phyloP scores from a whole-genome alignment of 2,113 vertebrate genomes.

The Perognathus longimembris region DNA sequence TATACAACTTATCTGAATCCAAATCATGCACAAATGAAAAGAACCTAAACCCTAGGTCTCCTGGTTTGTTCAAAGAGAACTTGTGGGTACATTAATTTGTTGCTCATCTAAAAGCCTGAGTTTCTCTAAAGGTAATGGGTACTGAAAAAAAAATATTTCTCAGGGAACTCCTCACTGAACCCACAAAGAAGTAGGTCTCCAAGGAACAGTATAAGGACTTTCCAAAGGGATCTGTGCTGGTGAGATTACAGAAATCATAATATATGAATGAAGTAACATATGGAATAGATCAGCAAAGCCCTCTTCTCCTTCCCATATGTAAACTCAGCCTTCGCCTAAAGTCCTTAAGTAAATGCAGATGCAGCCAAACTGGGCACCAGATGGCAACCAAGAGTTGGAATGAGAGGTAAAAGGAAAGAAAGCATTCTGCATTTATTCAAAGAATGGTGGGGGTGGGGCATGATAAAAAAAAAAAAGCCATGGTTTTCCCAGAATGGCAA shows the following conservation, averaged over 20 bases:
- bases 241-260: constrained; percentile 86
- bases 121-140: constrained; percentile 21
- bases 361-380: constrained; percentile 84
- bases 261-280: constrained; percentile 86
- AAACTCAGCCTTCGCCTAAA: constrained; percentile 85
- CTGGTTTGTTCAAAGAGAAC: neutral
- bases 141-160: constrained; percentile 55
- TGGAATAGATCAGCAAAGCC: constrained; percentile 88
- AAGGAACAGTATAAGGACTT: constrained; percentile 70
- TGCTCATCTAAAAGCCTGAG: constrained; percentile 40
- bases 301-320: constrained; percentile 84
- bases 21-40: neutral
- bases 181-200: constrained; percentile 68
- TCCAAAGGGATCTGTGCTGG: constrained; percentile 77
- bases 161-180: constrained; percentile 79
- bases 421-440: constrained; percentile 72
- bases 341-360: constrained; percentile 89
- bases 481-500: constrained; percentile 50
- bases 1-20: neutral
- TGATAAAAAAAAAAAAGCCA: constrained; percentile 41
- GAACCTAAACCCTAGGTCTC: neutral
- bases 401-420: constrained; percentile 67
- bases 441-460: constrained; percentile 53
- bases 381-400: constrained; percentile 85
- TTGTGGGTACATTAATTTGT: constrained; percentile 18